Evolutionary conservation across 2,113 vertebrate genomes (phyloP), one percentile per base, ranked within the genome.

Genomic region (Megaceryle maxima): DNA sequence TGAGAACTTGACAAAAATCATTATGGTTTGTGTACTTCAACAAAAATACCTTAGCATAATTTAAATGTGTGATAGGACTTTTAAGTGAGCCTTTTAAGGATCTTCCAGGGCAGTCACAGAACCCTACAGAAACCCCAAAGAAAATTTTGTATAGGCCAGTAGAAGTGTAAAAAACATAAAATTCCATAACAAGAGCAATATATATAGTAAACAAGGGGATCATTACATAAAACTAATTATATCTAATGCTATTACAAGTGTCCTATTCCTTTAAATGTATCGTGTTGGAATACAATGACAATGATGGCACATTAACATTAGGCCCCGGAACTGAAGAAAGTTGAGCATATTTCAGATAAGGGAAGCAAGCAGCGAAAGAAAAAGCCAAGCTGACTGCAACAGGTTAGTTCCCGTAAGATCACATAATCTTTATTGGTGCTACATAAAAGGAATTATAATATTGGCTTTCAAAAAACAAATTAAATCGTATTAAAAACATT

Each of bases 211-310:
- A 83, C 28, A 73, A 59, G 31, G 31, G 22, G 14, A 51, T 46
- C 50, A 62, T 46, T 55, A 68, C 24, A 55, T 84, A 76, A 80
- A 76, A 89, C 80, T 48, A 70, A 70, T 76, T n/a, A 78, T 66
- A 84, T 95, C 70, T 75, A 57, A 73, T 56, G 91, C 51, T 62
- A 83, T 69, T 60, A 59, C 87, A 96, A 96, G 75, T 80, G 84
- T 96, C 90, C 90, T 90, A 94, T 96, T 97, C 90, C 86, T 97
- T 90, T 93, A 94, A 95, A 95, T 95, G 95, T 62, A 93, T 84
- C 80, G 92, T 94, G 51, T 68, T 92, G 93, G 90, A 96, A 93
- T 96, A 88, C 83, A 94, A 94, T 83, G 90, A 90, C 91, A 96
- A 95, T 89, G 85, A 95, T 90, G 87, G 87, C 92, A 92, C 64